Base-by-base conservation (phyloP, 2,888 invertebrate genomes). In the Sthenelais limicola region DNA sequence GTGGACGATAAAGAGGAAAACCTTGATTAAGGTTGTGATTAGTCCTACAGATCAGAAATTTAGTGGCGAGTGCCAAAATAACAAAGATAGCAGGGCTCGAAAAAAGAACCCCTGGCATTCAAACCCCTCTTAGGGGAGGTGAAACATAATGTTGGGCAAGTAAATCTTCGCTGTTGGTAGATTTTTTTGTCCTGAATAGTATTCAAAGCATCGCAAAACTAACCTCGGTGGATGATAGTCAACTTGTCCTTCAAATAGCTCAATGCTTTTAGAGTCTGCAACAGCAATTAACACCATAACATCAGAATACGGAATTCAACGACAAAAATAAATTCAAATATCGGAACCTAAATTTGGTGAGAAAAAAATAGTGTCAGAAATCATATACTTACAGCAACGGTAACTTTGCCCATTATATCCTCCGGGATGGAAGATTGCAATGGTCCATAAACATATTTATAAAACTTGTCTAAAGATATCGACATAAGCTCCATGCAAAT, bases 401-500 rank as follows among this genome's bases (percentile, higher is more conserved):
- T 83, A 58, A 87, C 84, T 78, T 84, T 84, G 48, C 82, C 83
- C 67, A 87, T 77, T 12, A 86, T 84, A 54, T 81, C 78, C 70
- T 80, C 80, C 9, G 78, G 78, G 32, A 80, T 77, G 12, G 48
- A 67, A 24, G 72, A 24, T 9, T 73, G 51, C 48, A 75, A 49
- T 12, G 49, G 18, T 7, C 48, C 49, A 86, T 74, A 72, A 1
- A 76, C 72, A 70, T 73, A 78, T 71, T 92, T 91, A 89, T 98
- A 98, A 89, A 98, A 97, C 89, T 98, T 98, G 89, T 98, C 98
- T 78, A 98, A 91, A 81, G 97, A 97, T 84, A 94, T 95, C 86
- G 97, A 97, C 98, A 98, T 98, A 21, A 98, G 94, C 89, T 97
- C 97, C 97, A 97, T 99, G 88, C 98, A 99, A 85, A 99, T 98